Conservation (phyloP, 2,113 vertebrate genomes). For the Onychorhynchus coronatus region DNA sequence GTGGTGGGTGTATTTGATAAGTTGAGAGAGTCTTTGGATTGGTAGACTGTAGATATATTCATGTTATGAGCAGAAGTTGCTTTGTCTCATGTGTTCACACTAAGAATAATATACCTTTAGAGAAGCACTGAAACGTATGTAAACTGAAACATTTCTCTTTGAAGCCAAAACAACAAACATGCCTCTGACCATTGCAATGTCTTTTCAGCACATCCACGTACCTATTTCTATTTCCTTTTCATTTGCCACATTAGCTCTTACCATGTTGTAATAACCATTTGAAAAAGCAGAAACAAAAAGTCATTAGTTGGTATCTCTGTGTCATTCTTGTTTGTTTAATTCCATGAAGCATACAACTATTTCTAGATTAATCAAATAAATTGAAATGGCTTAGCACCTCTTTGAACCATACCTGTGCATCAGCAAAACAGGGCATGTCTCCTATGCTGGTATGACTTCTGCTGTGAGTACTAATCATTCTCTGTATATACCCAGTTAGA, state of each 20-base stretch:
- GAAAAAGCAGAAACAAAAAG: not conserved
- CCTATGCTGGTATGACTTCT: not conserved
- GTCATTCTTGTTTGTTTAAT: not conserved
- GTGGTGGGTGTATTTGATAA: not conserved
- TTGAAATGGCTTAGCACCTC: not conserved
- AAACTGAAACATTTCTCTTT: not conserved
- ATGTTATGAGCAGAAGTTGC: not conserved
- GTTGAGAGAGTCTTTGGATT: not conserved
- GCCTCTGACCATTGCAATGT: not conserved
- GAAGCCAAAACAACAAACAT: not conserved
- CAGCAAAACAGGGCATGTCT: not conserved
- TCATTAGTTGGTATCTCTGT: not conserved
- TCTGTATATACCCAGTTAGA: not conserved
- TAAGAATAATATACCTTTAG: not conserved
- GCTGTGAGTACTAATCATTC: not conserved
- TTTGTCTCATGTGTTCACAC: not conserved
- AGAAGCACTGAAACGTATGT: not conserved
- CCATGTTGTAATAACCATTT: not conserved
- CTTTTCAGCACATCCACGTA: not conserved
- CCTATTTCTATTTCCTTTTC: not conserved
- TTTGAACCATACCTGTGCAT: not conserved
- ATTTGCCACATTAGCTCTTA: not conserved
- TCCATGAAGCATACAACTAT: not conserved
- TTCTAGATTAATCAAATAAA: not conserved
- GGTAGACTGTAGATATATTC: not conserved